Evolutionary conservation across 2,113 vertebrate genomes (phyloP), one percentile per base, ranked within the genome.

Genomic region (Eurystomus gularis): DNA sequence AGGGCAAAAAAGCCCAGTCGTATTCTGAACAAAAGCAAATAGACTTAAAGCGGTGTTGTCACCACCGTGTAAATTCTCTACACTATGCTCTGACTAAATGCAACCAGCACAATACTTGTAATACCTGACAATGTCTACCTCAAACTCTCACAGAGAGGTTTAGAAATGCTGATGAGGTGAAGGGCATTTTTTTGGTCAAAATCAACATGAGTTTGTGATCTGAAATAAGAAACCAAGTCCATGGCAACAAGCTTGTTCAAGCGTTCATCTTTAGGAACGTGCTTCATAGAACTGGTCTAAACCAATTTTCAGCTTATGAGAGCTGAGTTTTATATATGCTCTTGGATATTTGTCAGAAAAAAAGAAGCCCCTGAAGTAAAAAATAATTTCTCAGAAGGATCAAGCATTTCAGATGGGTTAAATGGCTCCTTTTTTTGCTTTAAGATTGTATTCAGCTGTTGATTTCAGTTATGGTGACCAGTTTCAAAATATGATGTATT

Each of bases 21-120:
- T 71, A 19, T 79, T 79, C 46, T 69, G 64, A 81, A 75, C 26
- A 80, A 94, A 93, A 94, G 51, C 51, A 94, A 90, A 90, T 31
- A 70, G 72, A 62, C 44, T 93, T 65, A 61, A 83, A 70, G 13
- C 4, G 4, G 25, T 70, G 25, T 33, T 82, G 68, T 88, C 79
- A 80, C 26, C 48, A 61, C 29, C 26, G 15, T 13, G 16, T n/a
- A 70, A 86, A 83, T 69, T 13, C 11, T 88, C 69, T 86, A 72
- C 28, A 13, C 17, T 66, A 9, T 14, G 6, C 18, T 80, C 58
- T 69, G 52, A 29, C 48, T 69, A n/a, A 84, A 72, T 25, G 24
- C 4, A 83, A 28, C 16, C n/a, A 52, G 42, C 26, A 17, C 5
- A 75, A 10, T 42, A 37, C 13, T 29, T 31, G 73, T 6, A 75